Evolutionary conservation across 2,113 vertebrate genomes (phyloP).

Genomic region (Microcebus murinus): DNA sequence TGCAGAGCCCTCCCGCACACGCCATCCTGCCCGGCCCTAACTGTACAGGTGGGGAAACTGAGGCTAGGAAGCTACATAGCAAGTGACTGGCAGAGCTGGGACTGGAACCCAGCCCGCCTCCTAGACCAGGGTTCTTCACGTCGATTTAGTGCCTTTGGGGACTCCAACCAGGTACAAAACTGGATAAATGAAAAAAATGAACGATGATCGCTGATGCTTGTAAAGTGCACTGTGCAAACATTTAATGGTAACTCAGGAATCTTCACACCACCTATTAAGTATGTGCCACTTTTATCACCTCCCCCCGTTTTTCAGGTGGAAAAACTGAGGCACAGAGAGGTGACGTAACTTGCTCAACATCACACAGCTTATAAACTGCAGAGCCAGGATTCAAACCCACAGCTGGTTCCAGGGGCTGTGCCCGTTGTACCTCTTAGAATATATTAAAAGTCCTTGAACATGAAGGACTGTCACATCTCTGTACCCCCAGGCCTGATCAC

Average conservation of each 20-base stretch:
- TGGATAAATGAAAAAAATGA: background rate
- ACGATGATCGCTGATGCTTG: accelerated
- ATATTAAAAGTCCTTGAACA: background rate
- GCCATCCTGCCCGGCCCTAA: background rate
- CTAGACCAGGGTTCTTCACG: background rate
- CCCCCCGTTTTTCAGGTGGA: background rate
- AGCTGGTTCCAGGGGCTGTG: background rate
- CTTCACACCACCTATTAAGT: background rate
- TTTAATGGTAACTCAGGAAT: accelerated
- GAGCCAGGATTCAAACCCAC: background rate
- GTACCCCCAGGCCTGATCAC: background rate
- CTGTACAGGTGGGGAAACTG: background rate
- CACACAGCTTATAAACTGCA: background rate
- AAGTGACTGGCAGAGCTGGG: background rate
- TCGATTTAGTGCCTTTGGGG: background rate
- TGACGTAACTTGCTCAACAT: background rate
- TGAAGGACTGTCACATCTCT: accelerated
- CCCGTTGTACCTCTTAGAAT: background rate
- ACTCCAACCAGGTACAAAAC: background rate
- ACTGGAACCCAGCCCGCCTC: background rate
- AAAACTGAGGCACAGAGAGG: background rate
- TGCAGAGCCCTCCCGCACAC: background rate
- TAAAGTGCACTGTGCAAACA: background rate
- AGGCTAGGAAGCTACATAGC: background rate
- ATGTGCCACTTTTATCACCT: background rate